Conservation (phyloP, 1,140 invertebrate genomes). For the Trinorchestia longiramus region DNA sequence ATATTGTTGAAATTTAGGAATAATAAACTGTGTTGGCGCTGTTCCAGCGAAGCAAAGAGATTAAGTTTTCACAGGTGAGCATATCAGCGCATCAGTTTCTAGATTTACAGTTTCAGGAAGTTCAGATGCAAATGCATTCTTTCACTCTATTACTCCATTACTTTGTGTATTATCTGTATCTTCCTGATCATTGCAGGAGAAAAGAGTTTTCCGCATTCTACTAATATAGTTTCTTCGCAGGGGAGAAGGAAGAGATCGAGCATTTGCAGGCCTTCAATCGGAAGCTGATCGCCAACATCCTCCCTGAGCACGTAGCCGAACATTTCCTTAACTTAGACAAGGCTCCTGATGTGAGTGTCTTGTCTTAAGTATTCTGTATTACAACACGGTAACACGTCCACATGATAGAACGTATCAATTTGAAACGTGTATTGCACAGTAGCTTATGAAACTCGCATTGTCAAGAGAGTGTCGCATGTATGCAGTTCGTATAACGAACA, state of each 20-base stretch:
- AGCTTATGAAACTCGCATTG: neutral
- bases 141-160: neutral
- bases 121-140: too few relatives aligned
- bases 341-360: slow-evolving; percentile 61
- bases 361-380: neutral
- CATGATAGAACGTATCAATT: neutral
- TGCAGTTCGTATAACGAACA: neutral
- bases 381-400: neutral
- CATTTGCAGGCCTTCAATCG: slow-evolving; percentile 93
- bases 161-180: neutral
- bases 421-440: neutral
- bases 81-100: too few relatives aligned
- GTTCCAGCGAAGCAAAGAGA: too few relatives aligned
- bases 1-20: neutral
- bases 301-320: slow-evolving; percentile 93
- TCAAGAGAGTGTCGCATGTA: neutral
- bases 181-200: neutral
- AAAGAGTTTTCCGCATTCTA: neutral
- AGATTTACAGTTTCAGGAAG: too few relatives aligned
- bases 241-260: slow-evolving; percentile 95
- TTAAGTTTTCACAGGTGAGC: too few relatives aligned
- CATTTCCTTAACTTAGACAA: slow-evolving; percentile 77
- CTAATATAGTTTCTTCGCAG: slow-evolving; percentile 71
- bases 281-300: slow-evolving; percentile 92
- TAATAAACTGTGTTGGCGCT: too few relatives aligned